Evolutionary conservation across 2,113 vertebrate species (phyloP), one percentile per base, ranked within the genome.

Genomic region (Sterna hirundo): DNA sequence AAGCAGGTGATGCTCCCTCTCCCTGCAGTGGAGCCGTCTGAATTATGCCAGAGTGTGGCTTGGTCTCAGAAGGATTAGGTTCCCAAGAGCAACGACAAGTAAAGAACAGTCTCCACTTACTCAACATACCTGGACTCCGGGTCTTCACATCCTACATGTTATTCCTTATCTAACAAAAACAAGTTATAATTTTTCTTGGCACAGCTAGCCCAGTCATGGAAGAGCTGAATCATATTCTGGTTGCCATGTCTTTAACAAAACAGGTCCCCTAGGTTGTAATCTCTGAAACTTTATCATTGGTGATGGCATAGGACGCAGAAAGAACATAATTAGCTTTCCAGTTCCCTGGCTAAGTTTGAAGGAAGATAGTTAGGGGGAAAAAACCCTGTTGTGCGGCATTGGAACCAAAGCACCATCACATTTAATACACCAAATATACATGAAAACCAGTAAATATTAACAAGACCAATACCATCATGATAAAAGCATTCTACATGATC

Each of bases 121-220:
- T 93, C 55, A 79, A 83, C 89, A 4, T 88, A 94, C 93, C 87
- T 97, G 91, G 54, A 70, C 65, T 82, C 83, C 25, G 26, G 32
- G 42, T 95, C 40, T 86, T n/a, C 30, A 0, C 9, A 13, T 82
- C 11, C 49, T 76, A 81, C n/a, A 69, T 36, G 29, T 70, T 91
- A 93, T 17, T 60, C 72, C 76, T 87, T 64, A 62, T 71, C 92
- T 90, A 34, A n/a, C 4, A 70, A 66, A 89, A 52, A 30, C 5
- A 58, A 83, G 9, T 29, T 11, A 47, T 1, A 15, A 2, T 61
- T 78, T 80, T 65, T 77, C 81, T 85, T 66, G 20, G 46, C 58
- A 81, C 36, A 84, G 49, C 7, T 47, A 92, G 62, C 32, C 74
- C 21, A 61, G 11, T n/a, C 49, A 38, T n/a, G 54, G 62, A 93